A percentile compares a stretch with the other conserved stretches of the same genome.
phyloP scores from a whole-genome alignment of 2,888 invertebrate species.

The Theretra japonica region DNA sequence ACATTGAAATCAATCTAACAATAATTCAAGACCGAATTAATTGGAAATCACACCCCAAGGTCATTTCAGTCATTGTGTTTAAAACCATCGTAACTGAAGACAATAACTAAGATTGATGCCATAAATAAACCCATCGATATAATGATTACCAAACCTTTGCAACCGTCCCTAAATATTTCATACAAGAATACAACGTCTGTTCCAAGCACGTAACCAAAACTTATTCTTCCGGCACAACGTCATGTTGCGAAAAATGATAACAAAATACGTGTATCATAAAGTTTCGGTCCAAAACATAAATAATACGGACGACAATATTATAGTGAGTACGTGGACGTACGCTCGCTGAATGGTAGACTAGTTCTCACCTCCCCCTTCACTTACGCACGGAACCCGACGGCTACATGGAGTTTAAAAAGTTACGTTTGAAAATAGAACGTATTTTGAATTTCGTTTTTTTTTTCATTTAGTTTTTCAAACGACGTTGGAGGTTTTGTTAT shows the following conservation, averaged over 20 bases:
- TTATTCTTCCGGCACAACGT: neutral
- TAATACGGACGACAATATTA: conserved; percentile 40
- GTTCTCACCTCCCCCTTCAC: conserved; percentile 45
- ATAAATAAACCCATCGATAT: no score
- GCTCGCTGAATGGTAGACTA: conserved; percentile 6
- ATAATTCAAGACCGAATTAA: no score
- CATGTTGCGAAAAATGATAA: conserved; percentile 15
- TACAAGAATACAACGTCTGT: no score
- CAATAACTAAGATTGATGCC: no score
- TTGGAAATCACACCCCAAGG: no score
- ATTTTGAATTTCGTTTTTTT: neutral
- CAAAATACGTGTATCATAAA: conserved; percentile 17
- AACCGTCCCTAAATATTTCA: no score
- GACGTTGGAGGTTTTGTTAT: no score
- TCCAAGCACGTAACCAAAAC: neutral
- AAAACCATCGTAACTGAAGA: no score
- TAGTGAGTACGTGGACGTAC: neutral
- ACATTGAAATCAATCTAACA: no score
- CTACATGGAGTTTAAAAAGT: neutral
- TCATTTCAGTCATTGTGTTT: no score
- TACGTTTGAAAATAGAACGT: conserved; percentile 6
- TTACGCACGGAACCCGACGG: conserved; percentile 45
- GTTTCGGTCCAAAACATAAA: conserved; percentile 34
- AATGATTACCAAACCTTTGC: no score
- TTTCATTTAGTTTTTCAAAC: neutral